Evolutionary conservation across 2,113 vertebrate genomes (phyloP), one percentile per base, ranked within the genome.

Genomic region (Gasterosteus nipponicus): DNA sequence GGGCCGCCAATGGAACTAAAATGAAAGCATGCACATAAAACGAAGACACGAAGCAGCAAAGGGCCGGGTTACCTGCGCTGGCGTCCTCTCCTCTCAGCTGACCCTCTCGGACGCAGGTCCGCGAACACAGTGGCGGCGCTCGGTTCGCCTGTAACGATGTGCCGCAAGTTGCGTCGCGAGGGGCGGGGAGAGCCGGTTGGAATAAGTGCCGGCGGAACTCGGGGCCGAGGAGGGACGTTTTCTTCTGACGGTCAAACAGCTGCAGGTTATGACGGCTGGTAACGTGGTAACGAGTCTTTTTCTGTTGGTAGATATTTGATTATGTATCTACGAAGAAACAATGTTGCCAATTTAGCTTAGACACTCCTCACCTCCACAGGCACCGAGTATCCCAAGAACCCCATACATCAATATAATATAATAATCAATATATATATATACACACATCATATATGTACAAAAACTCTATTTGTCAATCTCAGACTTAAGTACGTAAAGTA

Each of bases 81-180:
- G 12, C 9, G 47, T 56, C 14, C 29, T 31, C 42, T 76, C 73
- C 51, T 58, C 22, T 42, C 33, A 71, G 65, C 54, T 15, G 56
- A 81, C 8, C 63, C 64, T 56, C 59, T 39, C 49, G n/a, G 19
- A 73, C 81, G 41, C 78, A 81, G 78, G 57, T 78, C 83, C 75
- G 62, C 59, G 75, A 7, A 78, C 47, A 78, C 12, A 66, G 54
- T 11, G n/a, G 60, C 41, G 68, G 35, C 39, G 69, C 57, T 78
- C 61, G 33, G 56, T 81, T 75, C 16, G 75, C 26, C 29, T 22
- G 26, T 11, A 53, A 63, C n/a, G 75, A 71, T 33, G 70, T 61
- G 49, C 75, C 66, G 78, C 79, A 67, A 70, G 66, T 78, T 53
- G 75, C 78, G 83, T 78, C 65, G 65, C 2, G 10, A 69, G 12